Evolutionary conservation across 2,888 invertebrate genomes (phyloP).

Genomic region (Silvanus unidentatus): DNA sequence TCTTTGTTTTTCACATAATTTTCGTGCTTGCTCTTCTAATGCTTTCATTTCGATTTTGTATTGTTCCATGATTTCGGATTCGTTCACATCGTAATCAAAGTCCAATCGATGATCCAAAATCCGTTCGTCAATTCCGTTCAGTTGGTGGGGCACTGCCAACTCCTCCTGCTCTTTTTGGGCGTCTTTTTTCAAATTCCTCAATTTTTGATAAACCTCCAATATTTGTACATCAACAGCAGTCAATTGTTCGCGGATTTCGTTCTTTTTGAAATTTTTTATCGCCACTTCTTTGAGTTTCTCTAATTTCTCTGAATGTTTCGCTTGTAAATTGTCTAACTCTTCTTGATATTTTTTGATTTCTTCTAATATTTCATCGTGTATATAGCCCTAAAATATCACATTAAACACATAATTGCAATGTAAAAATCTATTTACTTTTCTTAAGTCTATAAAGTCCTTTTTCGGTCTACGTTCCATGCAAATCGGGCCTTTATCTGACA

Average conservation of each 20-base stretch:
- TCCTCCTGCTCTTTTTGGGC: too few species aligned
- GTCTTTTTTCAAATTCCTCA: too few species aligned
- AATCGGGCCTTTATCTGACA: constrained; percentile 48
- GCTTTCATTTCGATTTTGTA: too few species aligned
- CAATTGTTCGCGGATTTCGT: constrained; percentile 40
- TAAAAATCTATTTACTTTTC: constrained; percentile 64
- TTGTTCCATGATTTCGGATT: too few species aligned
- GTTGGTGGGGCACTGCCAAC: too few species aligned
- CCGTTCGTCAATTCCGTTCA: too few species aligned
- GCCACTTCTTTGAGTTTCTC: constrained; percentile 37
- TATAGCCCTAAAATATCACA: constrained; percentile 41
- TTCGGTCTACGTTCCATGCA: constrained; percentile 78
- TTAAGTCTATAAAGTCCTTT: constrained; percentile 82
- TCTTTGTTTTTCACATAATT: too few species aligned
- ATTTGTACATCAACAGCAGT: constrained; percentile 42
- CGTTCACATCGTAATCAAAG: too few species aligned
- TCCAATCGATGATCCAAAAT: too few species aligned
- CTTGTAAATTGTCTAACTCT: constrained; percentile 69
- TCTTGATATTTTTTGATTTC: constrained; percentile 86
- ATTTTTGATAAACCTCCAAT: background rate
- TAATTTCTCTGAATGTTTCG: constrained; percentile 60
- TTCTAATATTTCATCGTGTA: constrained; percentile 80
- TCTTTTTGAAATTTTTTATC: constrained; percentile 38
- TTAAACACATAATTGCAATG: constrained; percentile 49
- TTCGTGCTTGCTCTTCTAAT: too few species aligned